Base-by-base conservation (phyloP, 2,113 vertebrate genomes). In the Anoplopoma fimbria region DNA sequence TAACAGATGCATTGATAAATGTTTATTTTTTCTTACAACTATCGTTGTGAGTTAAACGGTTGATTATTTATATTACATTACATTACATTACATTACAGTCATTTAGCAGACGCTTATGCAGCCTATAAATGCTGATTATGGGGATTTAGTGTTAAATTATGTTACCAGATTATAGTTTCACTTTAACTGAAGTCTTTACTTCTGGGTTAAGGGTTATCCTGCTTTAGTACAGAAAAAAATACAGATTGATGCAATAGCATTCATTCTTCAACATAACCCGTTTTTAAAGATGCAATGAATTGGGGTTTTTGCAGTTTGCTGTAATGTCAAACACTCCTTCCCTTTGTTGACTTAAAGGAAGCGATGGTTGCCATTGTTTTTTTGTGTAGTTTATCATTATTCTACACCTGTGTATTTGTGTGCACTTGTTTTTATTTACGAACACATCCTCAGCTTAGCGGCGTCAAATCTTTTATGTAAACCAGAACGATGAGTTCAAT, bases 391-490 rank as follows among this genome's bases (percentile, higher is more conserved):
- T n/a, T 29, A 42, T 57, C 76, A 62, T 29, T 9, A 38, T 19
- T 61, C n/a, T n/a, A 19, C 68, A 71, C 45, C 34, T 63, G 42
- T 70, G 29, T 40, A 9, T 58, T 6, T 49, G 10, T 21, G 42
- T 23, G n/a, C 31, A 42, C 31, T 36, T 45, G 40, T 36, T 61
- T 51, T 34, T 53, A 69, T 38, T 45, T 9, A 31, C 25, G 2
- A 40, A 34, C 10, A 13, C 55, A 36, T 38, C 62, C 55, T 47
- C n/a, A 38, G 65, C 4, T 63, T 10, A 40, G 21, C 40, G 25
- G 58, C 23, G 8, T 27, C 33, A 75, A 38, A 75, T 64, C 31
- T 36, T 49, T 75, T 70, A 13, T 62, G 76, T 38, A 79, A 62
- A 79, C 76, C 1, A 27, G 38, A 36, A 49, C 15, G 33, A 70